phyloP scores from a whole-genome alignment of 2,797 vertebrate genomes.

The Neostethus bicornis region DNA sequence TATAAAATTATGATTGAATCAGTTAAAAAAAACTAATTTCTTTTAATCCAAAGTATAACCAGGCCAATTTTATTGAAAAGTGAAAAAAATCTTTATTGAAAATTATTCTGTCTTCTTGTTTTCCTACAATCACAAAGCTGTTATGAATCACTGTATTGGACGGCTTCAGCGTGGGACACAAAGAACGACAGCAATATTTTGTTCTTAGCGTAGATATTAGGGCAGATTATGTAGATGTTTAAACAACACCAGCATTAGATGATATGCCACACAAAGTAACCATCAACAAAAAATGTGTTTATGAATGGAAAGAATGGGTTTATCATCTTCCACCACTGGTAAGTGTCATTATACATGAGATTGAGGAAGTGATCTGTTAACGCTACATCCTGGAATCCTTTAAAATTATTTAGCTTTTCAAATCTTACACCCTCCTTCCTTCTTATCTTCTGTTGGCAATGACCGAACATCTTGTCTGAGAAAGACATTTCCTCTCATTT shows the following conservation, averaged over 20 bases:
- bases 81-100: too few relatives aligned
- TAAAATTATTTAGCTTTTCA: conserved; percentile 10
- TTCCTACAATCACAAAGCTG: conserved; percentile 1
- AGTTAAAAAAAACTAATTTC: too few relatives aligned
- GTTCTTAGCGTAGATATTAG: background rate
- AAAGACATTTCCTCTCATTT: conserved; percentile 26
- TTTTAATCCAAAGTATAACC: too few relatives aligned
- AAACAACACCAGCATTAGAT: background rate
- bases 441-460: conserved; percentile 4
- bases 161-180: background rate
- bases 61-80: too few relatives aligned
- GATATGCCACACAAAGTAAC: background rate
- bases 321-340: background rate
- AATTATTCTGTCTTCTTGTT: too few relatives aligned
- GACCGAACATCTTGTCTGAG: conserved; percentile 11
- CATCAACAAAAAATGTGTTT: background rate
- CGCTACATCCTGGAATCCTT: conserved; percentile 15
- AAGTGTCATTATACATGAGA: conserved; percentile 8
- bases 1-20: too few relatives aligned
- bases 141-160: background rate
- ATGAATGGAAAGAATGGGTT: background rate
- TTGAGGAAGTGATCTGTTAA: conserved; percentile 24
- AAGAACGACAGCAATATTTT: background rate
- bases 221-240: conserved; percentile 3
- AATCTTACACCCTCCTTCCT: conserved; percentile 4